Percentiles rank a stretch among this genome's conserved stretches.
Evolutionary conservation across 2,888 invertebrate genomes (phyloP).

Genomic region (Tanytarsus gracilentus): DNA sequence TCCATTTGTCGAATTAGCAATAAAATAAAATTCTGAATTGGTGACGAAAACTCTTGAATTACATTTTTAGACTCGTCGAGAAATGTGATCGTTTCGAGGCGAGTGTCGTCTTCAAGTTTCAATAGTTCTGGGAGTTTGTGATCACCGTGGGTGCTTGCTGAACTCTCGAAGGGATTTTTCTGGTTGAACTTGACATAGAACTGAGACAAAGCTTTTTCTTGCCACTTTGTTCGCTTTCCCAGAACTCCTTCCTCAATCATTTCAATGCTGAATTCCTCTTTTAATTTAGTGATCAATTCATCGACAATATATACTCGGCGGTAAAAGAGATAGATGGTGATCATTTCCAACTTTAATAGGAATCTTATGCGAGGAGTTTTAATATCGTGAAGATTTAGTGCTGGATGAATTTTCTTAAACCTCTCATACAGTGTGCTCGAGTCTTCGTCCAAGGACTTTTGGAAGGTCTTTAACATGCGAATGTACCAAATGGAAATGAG

Average conservation of each 20-base stretch:
- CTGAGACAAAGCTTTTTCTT: slow-evolving; percentile 73
- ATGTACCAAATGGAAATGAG: slow-evolving; percentile 58
- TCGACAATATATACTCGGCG: slow-evolving; percentile 63
- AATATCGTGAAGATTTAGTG: slow-evolving; percentile 34
- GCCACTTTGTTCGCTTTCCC: slow-evolving; percentile 85
- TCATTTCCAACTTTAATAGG: slow-evolving; percentile 46
- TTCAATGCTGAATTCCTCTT: slow-evolving; percentile 54
- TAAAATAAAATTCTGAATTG: slow-evolving; percentile 72
- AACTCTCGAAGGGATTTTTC: too few relatives aligned
- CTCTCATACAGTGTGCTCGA: slow-evolving; percentile 55
- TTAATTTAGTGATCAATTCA: slow-evolving; percentile 55
- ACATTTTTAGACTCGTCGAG: slow-evolving; percentile 48
- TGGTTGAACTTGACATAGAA: too few relatives aligned
- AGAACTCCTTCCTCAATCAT: slow-evolving; percentile 66
- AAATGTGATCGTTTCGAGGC: slow-evolving; percentile 70
- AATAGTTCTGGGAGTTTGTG: slow-evolving; percentile 55
- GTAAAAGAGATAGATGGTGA: slow-evolving; percentile 63
- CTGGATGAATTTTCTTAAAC: slow-evolving; percentile 33
- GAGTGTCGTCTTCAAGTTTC: slow-evolving; percentile 74
- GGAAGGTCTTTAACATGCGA: slow-evolving; percentile 63
- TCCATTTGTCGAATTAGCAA: slow-evolving; percentile 57
- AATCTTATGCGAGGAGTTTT: slow-evolving; percentile 41
- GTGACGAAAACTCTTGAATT: slow-evolving; percentile 50
- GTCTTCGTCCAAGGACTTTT: slow-evolving; percentile 65
- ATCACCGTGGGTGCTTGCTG: slow-evolving; percentile 46